phyloP scores from a whole-genome alignment of 2,113 vertebrate species.

The Anguilla rostrata region DNA sequence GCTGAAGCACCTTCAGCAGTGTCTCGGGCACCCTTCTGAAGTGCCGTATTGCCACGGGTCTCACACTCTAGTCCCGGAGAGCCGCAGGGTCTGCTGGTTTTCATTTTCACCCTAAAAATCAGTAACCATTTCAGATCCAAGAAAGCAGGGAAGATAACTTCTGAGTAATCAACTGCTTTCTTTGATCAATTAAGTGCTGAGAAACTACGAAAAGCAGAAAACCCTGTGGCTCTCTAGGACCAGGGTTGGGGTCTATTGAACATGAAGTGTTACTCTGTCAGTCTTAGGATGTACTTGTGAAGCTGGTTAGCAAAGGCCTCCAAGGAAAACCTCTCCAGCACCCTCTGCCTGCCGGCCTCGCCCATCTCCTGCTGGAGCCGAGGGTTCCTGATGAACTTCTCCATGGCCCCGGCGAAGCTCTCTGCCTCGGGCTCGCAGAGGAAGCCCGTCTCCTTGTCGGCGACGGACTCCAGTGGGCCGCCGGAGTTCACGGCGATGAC shows the following conservation, averaged over 20 bases:
- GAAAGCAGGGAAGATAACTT: background rate
- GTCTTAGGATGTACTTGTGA: conserved; percentile 75
- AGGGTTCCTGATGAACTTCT: conserved; percentile 78
- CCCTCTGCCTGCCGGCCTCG: conserved; percentile 81
- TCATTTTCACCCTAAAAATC: background rate
- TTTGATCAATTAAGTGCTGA: background rate
- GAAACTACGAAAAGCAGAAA: background rate
- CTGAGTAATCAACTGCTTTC: background rate
- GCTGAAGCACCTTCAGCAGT: conserved; percentile 56
- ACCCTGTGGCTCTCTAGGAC: background rate
- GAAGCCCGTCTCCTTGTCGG: conserved; percentile 84
- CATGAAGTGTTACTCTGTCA: conserved; percentile 66
- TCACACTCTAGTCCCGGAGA: background rate
- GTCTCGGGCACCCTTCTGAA: conserved; percentile 37
- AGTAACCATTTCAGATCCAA: background rate
- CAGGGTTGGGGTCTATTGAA: background rate
- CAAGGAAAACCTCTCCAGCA: conserved; percentile 84
- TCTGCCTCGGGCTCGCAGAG: conserved; percentile 80
- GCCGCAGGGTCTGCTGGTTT: background rate
- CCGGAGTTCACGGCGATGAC: conserved; percentile 92
- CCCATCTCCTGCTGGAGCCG: conserved; percentile 83
- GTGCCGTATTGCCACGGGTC: background rate
- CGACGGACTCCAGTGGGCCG: conserved; percentile 88
- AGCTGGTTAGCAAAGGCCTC: conserved; percentile 87
- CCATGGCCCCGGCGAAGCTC: conserved; percentile 84